Evolutionary conservation across 2,113 vertebrate genomes (phyloP).

Genomic region (Ondatra zibethicus): DNA sequence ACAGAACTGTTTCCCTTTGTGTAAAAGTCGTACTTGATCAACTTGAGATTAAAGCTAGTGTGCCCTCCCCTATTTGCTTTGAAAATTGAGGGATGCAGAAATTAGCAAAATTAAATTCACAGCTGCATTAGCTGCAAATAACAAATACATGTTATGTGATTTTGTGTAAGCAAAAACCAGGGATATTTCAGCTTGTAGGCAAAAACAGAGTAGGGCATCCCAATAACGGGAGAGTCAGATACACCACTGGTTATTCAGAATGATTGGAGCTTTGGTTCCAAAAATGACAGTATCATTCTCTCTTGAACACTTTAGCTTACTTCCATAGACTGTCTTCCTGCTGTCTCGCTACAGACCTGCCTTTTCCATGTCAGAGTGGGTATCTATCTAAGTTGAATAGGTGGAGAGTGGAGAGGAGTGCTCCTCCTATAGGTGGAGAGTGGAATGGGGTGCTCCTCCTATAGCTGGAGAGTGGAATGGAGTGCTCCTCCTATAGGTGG

Average conservation of each 20-base stretch:
- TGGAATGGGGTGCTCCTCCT: too few species aligned
- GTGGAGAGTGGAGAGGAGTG: too few species aligned
- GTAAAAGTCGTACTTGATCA: constrained; percentile 72
- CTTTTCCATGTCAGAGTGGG: not conserved
- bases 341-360: not conserved
- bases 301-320: not conserved
- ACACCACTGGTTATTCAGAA: not conserved
- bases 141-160: constrained; percentile 50
- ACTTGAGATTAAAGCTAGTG: constrained; percentile 73
- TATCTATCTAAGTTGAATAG: not conserved
- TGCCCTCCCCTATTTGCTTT: constrained; percentile 65
- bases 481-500: too few species aligned
- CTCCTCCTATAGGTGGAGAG: too few species aligned
- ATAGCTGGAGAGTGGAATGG: too few species aligned
- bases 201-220: not conserved
- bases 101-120: constrained; percentile 79
- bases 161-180: constrained; percentile 52
- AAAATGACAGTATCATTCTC: not conserved
- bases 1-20: constrained; percentile 70
- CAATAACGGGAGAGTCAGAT: not conserved
- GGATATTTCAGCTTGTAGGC: constrained; percentile 51
- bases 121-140: constrained; percentile 73
- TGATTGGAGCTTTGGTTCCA: not conserved
- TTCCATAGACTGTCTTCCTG: not conserved
- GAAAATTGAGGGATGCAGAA: constrained; percentile 73